These are phyloP conservation scores for Salvator merianae DNA, from an alignment of 2,113 vertebrate species.

Conservation along the genomic window DNA sequence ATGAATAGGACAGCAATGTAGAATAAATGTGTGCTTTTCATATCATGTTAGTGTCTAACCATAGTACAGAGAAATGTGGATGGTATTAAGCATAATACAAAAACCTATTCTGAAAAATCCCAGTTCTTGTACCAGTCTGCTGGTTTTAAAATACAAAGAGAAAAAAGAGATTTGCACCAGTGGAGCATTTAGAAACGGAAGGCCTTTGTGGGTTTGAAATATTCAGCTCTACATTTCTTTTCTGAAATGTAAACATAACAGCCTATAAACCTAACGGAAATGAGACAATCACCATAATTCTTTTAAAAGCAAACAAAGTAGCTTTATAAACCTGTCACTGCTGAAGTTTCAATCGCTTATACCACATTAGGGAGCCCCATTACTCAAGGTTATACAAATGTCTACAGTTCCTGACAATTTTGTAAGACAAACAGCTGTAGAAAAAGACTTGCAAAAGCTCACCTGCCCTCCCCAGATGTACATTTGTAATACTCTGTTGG, in stretches of 20 bases:
- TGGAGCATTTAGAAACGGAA: slow-evolving; percentile 6
- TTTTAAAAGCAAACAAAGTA: slow-evolving; percentile 22
- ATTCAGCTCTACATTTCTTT: not conserved
- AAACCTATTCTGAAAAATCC: not conserved
- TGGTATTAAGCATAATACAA: not conserved
- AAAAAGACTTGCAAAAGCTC: not conserved
- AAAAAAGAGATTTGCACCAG: not conserved
- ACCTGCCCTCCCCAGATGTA: not conserved
- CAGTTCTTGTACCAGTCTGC: not conserved
- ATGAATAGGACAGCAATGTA: not conserved
- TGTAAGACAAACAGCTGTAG: not conserved
- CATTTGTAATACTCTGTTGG: not conserved
- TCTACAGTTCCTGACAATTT: not conserved
- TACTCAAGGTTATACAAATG: slow-evolving; percentile 15
- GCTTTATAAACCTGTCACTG: slow-evolving; percentile 26
- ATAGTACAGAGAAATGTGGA: not conserved
- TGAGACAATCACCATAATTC: slow-evolving; percentile 35
- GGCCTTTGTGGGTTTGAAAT: not conserved
- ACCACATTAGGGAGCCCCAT: slow-evolving; percentile 13
- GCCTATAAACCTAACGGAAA: slow-evolving; percentile 1
- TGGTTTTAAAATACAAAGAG: not conserved
- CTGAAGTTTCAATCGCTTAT: slow-evolving; percentile 19
- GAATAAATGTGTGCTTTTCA: not conserved
- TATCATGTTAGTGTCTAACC: no score
- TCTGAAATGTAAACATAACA: slow-evolving; percentile 25